Conservation (phyloP, 1,140 invertebrate genomes). For the Formica exsecta region DNA sequence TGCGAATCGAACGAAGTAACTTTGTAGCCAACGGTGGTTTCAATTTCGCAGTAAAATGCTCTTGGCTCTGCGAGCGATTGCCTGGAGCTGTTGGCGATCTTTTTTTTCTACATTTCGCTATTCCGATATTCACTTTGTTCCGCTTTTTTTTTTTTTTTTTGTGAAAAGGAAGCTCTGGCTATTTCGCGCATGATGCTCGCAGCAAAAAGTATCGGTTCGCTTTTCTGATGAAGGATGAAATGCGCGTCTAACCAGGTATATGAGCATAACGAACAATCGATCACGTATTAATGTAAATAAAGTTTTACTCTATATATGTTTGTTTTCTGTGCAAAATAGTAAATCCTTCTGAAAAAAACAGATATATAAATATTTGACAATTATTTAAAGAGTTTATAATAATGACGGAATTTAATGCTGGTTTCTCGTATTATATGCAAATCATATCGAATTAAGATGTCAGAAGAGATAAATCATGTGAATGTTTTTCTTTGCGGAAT, state of each 20-base stretch:
- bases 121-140: slow-evolving; percentile 46
- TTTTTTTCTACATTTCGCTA: slow-evolving; percentile 28
- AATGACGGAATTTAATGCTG: too few relatives aligned
- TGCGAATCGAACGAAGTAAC: slow-evolving; percentile 68
- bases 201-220: slow-evolving; percentile 5
- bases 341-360: too few relatives aligned
- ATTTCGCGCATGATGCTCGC: slow-evolving; percentile 19
- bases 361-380: too few relatives aligned
- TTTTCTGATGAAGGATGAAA: not conserved
- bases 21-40: slow-evolving; percentile 69
- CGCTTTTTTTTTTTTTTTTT: not conserved
- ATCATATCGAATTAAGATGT: too few relatives aligned
- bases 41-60: slow-evolving; percentile 68
- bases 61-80: slow-evolving; percentile 38
- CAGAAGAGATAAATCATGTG: too few relatives aligned
- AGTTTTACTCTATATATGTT: too few relatives aligned
- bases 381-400: too few relatives aligned
- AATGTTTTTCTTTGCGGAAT: too few relatives aligned
- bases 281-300: not conserved
- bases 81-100: slow-evolving; percentile 41
- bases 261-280: not conserved
- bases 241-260: not conserved
- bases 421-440: too few relatives aligned
- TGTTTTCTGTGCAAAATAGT: too few relatives aligned
- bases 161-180: not conserved